Conservation (phyloP, 1,140 invertebrate genomes). For the Drosophila melanogaster region DNA sequence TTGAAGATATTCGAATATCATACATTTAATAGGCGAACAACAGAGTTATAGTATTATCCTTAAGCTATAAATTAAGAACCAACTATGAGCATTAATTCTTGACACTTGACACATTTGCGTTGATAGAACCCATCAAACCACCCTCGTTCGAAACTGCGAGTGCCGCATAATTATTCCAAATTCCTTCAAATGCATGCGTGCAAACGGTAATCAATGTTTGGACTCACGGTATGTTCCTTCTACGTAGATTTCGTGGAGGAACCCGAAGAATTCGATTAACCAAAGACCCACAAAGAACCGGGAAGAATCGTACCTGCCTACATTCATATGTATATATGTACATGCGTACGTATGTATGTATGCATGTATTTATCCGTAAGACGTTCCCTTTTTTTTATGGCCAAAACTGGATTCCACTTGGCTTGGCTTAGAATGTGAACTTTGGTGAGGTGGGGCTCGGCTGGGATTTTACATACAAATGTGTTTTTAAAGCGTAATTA, state of each 20-base stretch:
- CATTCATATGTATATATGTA: neutral
- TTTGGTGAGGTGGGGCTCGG: constrained; percentile 40
- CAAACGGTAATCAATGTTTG: constrained; percentile 77
- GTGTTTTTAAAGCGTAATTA: constrained; percentile 74
- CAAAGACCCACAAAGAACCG: constrained; percentile 48
- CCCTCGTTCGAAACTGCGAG: constrained; percentile 25
- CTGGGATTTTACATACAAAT: constrained; percentile 66
- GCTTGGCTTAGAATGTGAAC: constrained; percentile 74
- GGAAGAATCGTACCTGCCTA: constrained; percentile 48
- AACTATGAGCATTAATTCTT: too few relatives aligned
- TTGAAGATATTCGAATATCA: too few relatives aligned
- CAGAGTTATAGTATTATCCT: too few relatives aligned
- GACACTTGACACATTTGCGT: neutral
- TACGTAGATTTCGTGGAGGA: constrained; percentile 45
- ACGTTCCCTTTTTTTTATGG: constrained; percentile 78
- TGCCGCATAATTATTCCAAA: constrained; percentile 11
- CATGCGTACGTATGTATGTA: too few relatives aligned
- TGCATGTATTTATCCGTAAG: neutral
- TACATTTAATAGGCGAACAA: too few relatives aligned
- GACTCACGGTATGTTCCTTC: constrained; percentile 50
- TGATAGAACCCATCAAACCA: constrained; percentile 22
- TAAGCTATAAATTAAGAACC: too few relatives aligned
- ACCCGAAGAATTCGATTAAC: constrained; percentile 34
- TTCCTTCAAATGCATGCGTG: constrained; percentile 54
- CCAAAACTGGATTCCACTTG: constrained; percentile 76